Evolutionary conservation across 2,888 invertebrate species (phyloP).

Genomic region (Nephrotoma flavescens): DNA sequence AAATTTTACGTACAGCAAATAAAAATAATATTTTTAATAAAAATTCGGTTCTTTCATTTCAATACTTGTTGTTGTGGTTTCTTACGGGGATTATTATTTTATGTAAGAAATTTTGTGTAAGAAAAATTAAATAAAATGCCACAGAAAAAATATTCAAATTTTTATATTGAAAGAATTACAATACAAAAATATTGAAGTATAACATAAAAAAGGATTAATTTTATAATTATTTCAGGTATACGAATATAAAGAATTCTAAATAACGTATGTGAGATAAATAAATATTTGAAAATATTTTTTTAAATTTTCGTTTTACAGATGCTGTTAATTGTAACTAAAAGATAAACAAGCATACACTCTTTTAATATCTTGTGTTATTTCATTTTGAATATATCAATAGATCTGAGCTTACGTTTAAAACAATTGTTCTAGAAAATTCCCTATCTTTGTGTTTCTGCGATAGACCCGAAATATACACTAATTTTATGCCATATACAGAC

Average conservation of each 20-base stretch:
- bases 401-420: too few relatives aligned
- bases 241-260: background rate
- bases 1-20: background rate
- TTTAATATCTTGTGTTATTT: too few relatives aligned
- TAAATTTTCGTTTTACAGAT: too few relatives aligned
- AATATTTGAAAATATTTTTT: background rate
- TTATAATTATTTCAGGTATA: background rate
- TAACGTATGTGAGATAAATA: background rate
- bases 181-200: background rate
- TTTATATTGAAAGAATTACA: background rate
- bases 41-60: background rate
- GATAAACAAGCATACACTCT: too few relatives aligned
- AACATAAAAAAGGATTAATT: background rate
- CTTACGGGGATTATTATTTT: background rate
- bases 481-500: too few relatives aligned
- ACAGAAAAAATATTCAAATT: background rate
- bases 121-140: background rate
- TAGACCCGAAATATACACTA: too few relatives aligned
- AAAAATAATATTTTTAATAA: background rate
- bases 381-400: too few relatives aligned
- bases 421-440: too few relatives aligned
- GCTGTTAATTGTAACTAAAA: too few relatives aligned
- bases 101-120: too few relatives aligned
- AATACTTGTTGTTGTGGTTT: background rate
- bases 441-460: too few relatives aligned